Percentiles rank a stretch among this genome's conserved stretches.
These are phyloP conservation scores for Lepidochrysops patricia DNA, from an alignment of 2,888 invertebrate species.

Conservation along the genomic window DNA sequence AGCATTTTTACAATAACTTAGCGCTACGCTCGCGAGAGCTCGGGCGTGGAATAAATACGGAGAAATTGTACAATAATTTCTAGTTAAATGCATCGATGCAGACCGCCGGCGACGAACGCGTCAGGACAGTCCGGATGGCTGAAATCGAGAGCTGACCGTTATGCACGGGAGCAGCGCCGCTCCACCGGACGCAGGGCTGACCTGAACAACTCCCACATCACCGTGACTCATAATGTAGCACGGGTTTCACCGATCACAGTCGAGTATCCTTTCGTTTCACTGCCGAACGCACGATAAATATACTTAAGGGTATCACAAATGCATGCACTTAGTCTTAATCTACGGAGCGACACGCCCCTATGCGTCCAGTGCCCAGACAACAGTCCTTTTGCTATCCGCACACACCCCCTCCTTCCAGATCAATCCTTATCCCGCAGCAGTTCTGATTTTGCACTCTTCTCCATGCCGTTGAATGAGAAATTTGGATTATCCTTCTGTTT, in stretches of 20 bases:
- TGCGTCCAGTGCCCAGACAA: constrained; percentile 36
- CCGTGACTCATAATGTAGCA: constrained; percentile 40
- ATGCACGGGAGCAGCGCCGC: constrained; percentile 36
- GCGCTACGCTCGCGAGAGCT: constrained; percentile 19
- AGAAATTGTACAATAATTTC: constrained; percentile 14
- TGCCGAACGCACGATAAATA: constrained; percentile 42
- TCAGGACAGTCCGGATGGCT: constrained; percentile 18
- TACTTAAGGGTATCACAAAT: constrained; percentile 68
- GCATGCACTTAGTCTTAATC: constrained; percentile 39
- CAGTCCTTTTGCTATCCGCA: constrained; percentile 50
- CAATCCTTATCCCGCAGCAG: constrained; percentile 70
- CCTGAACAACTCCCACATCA: constrained; percentile 34
- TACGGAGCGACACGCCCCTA: constrained; percentile 40
- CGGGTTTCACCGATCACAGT: constrained; percentile 17
- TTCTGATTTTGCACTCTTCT: constrained; percentile 71
- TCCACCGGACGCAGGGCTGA: constrained; percentile 34
- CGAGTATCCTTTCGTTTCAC: constrained; percentile 5
- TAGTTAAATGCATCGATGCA: constrained; percentile 15
- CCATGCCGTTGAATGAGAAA: constrained; percentile 62
- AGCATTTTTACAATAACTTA: constrained; percentile 33
- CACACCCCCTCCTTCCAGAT: constrained; percentile 38
- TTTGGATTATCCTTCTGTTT: constrained; percentile 64
- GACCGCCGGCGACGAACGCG: neutral
- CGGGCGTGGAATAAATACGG: constrained; percentile 17
- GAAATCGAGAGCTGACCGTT: constrained; percentile 60